Conservation (phyloP, 2,113 vertebrate species). For the Sakesphorus luctuosus region DNA sequence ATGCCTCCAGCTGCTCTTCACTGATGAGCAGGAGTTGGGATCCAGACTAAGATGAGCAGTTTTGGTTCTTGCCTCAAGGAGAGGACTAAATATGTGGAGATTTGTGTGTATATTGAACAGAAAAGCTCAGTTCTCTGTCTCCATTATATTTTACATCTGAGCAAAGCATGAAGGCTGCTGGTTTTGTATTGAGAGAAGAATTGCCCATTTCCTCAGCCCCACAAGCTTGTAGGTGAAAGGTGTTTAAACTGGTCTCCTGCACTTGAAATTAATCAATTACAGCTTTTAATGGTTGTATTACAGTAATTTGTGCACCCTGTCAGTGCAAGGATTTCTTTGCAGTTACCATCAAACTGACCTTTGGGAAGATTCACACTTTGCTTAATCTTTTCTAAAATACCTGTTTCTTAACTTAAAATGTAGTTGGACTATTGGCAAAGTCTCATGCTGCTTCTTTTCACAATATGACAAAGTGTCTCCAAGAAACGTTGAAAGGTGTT, state of each 20-base stretch:
- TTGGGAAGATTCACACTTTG: background rate
- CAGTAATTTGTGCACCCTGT: constrained; percentile 1
- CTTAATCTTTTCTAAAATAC: constrained; percentile 4
- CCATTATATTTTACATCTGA: background rate
- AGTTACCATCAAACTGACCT: constrained; percentile 1
- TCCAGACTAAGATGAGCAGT: background rate
- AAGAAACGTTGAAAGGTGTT: background rate
- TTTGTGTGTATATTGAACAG: background rate
- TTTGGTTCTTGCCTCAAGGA: background rate
- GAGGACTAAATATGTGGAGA: background rate
- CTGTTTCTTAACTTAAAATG: constrained; percentile 2
- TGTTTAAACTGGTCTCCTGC: constrained; percentile 7
- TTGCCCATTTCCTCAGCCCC: background rate
- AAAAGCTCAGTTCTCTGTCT: constrained; percentile 3
- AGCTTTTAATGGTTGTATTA: constrained; percentile 31
- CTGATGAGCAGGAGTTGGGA: background rate
- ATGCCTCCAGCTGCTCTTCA: background rate
- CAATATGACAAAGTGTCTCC: background rate
- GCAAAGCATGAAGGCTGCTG: background rate
- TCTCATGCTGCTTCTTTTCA: background rate
- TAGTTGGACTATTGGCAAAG: background rate
- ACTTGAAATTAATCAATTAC: background rate
- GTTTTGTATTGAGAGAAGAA: background rate
- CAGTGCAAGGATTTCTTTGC: background rate
- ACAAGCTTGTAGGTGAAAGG: background rate